Conservation (phyloP, 2,797 vertebrate genomes). For the Distichodus sexfasciatus region DNA sequence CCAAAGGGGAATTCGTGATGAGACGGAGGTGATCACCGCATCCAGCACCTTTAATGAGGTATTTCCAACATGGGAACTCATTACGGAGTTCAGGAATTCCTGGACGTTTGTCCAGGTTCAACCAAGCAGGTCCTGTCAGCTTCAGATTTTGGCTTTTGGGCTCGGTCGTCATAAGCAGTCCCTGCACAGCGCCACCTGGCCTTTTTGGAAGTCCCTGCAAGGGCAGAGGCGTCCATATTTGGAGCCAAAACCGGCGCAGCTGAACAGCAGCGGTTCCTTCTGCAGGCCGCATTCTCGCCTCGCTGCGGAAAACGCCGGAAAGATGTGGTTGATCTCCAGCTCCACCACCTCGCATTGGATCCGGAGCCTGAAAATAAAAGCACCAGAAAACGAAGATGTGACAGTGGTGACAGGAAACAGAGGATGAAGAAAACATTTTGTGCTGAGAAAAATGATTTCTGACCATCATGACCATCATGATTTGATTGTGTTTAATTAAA, state of each 20-base stretch:
- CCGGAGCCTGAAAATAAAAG: slow-evolving; percentile 72
- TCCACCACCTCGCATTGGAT: slow-evolving; percentile 86
- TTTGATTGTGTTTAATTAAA: too few relatives aligned
- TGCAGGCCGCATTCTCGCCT: slow-evolving; percentile 87
- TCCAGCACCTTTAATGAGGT: neutral
- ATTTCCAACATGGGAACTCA: too few relatives aligned
- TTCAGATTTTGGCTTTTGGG: too few relatives aligned
- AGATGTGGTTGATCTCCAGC: slow-evolving; percentile 87
- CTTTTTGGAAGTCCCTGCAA: slow-evolving; percentile 84
- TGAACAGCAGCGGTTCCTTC: slow-evolving; percentile 90
- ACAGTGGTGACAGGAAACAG: too few relatives aligned
- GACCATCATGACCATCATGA: too few relatives aligned
- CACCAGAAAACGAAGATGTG: too few relatives aligned
- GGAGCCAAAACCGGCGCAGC: slow-evolving; percentile 83
- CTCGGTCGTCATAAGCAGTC: slow-evolving; percentile 82
- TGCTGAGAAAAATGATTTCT: too few relatives aligned
- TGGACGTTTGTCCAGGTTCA: neutral
- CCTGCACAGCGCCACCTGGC: slow-evolving; percentile 91
- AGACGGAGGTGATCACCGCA: neutral
- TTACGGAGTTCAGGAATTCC: neutral
- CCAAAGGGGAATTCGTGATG: neutral
- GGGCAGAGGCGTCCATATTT: slow-evolving; percentile 90
- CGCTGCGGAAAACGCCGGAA: slow-evolving; percentile 82
- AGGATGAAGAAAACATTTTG: too few relatives aligned
- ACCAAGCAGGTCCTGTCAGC: too few relatives aligned